Percentiles rank a stretch among this genome's conserved stretches.
These are phyloP conservation scores for Peromyscus leucopus DNA, from an alignment of 2,113 vertebrate genomes.

Conservation along the genomic window DNA sequence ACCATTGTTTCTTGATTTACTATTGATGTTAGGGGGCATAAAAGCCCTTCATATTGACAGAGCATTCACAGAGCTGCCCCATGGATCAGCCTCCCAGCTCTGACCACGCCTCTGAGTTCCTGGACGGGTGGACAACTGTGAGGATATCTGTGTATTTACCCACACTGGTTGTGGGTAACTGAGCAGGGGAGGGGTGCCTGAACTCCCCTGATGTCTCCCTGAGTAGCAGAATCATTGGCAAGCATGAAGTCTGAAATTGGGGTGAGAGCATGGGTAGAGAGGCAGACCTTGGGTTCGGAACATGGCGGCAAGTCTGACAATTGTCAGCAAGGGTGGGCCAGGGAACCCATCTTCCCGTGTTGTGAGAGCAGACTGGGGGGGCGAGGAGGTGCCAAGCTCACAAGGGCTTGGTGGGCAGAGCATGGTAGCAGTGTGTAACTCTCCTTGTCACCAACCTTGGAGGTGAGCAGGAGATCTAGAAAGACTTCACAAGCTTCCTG, in stretches of 20 bases:
- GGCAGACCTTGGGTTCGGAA: accelerated
- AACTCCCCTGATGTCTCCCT: not conserved
- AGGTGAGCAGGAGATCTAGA: not conserved
- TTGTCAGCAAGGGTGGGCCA: too few relatives aligned
- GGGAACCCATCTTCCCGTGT: not conserved
- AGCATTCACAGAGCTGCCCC: not conserved
- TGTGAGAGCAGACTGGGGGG: not conserved
- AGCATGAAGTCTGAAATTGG: not conserved
- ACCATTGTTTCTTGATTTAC: not conserved
- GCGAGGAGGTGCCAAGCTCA: accelerated
- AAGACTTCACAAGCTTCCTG: not conserved
- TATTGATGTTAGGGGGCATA: accelerated
- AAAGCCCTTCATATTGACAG: not conserved
- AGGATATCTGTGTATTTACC: not conserved
- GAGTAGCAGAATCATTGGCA: accelerated
- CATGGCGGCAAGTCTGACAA: accelerated
- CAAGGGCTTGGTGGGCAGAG: not conserved
- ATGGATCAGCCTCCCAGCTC: not conserved
- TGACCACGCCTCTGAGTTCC: not conserved
- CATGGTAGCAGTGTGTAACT: accelerated
- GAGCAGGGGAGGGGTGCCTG: not conserved
- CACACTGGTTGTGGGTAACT: not conserved
- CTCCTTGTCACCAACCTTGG: too few relatives aligned
- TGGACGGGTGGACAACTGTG: not conserved
- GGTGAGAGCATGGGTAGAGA: not conserved